A percentile compares a stretch with the other conserved stretches of the same genome.
phyloP scores from a whole-genome alignment of 2,888 invertebrate species.

The Germaria angustata region DNA sequence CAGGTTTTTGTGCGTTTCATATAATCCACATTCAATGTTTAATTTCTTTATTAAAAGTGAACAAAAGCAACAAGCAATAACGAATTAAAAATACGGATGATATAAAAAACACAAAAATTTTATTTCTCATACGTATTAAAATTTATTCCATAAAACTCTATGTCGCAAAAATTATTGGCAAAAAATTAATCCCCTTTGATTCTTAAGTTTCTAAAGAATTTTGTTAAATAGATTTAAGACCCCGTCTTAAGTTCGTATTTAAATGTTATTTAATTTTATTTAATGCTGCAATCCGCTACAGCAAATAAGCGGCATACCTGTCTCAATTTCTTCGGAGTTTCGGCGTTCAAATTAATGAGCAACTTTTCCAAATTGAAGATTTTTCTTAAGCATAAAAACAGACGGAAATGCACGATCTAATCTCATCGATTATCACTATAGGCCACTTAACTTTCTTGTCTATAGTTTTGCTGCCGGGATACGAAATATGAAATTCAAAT shows the following conservation, averaged over 20 bases:
- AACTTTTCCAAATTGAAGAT: slow-evolving; percentile 45
- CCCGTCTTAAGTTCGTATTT: no score
- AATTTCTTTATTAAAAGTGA: not conserved
- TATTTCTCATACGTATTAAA: slow-evolving; percentile 22
- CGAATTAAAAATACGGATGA: no score
- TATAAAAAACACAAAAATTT: not conserved
- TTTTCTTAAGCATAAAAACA: slow-evolving; percentile 16
- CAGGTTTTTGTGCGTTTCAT: not conserved
- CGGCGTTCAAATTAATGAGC: slow-evolving; percentile 7
- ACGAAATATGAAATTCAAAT: not conserved
- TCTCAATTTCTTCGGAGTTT: not conserved
- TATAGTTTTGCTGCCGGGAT: not conserved
- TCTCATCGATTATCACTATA: slow-evolving; percentile 58
- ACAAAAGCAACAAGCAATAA: not conserved
- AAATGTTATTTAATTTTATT: no score
- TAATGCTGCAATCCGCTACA: no score
- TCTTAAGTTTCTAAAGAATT: not conserved
- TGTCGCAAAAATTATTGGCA: not conserved
- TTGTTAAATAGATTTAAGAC: not conserved
- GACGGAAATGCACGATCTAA: slow-evolving; percentile 39
- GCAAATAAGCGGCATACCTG: no score
- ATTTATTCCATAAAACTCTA: not conserved
- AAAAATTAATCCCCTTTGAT: not conserved
- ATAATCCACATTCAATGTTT: not conserved
- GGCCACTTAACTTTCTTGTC: slow-evolving; percentile 39